Evolutionary conservation across 2,113 vertebrate species (phyloP).

Genomic region (Oxygymnocypris stewartii): DNA sequence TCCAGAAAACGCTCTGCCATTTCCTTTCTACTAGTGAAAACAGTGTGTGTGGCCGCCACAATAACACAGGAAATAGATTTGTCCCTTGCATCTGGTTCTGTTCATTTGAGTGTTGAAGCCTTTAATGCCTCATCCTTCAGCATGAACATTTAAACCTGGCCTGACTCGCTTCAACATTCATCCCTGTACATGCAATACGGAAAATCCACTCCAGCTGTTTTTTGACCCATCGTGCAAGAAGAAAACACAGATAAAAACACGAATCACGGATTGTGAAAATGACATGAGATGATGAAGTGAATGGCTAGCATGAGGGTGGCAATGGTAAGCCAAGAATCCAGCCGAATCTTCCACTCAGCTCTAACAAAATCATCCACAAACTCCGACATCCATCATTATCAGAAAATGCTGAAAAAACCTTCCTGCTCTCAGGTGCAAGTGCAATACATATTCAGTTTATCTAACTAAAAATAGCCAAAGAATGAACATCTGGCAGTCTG

Average conservation of each 20-base stretch:
- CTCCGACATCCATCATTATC: neutral
- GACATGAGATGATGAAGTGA: neutral
- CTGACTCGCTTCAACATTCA: conserved; percentile 4
- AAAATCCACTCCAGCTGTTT: conserved; percentile 8
- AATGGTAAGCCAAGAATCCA: neutral
- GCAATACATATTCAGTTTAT: conserved; percentile 58
- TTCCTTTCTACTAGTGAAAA: conserved; percentile 14
- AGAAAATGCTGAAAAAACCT: neutral
- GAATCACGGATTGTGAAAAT: neutral
- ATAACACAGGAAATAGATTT: conserved; percentile 45
- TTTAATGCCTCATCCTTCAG: conserved; percentile 28
- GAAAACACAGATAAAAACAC: neutral
- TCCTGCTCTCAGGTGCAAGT: conserved; percentile 43
- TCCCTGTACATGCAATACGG: neutral
- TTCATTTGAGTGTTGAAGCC: conserved; percentile 6
- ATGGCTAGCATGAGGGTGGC: conserved; percentile 1
- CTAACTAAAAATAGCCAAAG: conserved; percentile 74
- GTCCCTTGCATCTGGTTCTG: conserved; percentile 26
- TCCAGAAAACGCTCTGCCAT: conserved; percentile 31
- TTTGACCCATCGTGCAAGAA: neutral
- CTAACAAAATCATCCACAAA: neutral
- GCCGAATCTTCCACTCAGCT: neutral
- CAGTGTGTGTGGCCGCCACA: conserved; percentile 1
- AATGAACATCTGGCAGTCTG: conserved; percentile 70
- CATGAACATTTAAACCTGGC: conserved; percentile 21